Evolutionary conservation across 2,797 vertebrate species (phyloP).

Genomic region (Malurus leucopterus): DNA sequence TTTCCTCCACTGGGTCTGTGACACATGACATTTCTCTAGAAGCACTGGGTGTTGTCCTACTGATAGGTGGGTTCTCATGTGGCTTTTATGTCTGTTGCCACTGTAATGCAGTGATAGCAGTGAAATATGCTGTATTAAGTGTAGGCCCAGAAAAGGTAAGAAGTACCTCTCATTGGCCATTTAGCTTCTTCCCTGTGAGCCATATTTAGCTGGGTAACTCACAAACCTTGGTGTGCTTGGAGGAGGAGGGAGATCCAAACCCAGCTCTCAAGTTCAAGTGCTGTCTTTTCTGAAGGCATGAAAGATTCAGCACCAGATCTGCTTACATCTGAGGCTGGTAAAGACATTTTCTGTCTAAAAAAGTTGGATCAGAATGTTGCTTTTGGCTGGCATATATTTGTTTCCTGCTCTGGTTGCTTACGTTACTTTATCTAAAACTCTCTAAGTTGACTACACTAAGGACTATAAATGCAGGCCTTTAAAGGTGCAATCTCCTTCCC

Average conservation of each 20-base stretch:
- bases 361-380: not conserved
- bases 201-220: not conserved
- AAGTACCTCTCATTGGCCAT: not conserved
- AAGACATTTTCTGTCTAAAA: not conserved
- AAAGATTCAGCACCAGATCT: not conserved
- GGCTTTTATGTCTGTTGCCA: not conserved
- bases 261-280: not conserved
- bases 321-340: not conserved
- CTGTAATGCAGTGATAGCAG: not conserved
- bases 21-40: not conserved
- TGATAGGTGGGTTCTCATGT: not conserved
- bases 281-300: not conserved
- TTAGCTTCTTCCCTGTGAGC: not conserved
- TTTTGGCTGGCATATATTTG: not conserved
- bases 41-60: not conserved
- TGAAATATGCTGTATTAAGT: not conserved
- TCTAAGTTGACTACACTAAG: not conserved
- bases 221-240: not conserved
- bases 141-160: not conserved
- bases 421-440: not conserved
- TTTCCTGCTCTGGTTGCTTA: not conserved
- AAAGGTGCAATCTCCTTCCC: not conserved
- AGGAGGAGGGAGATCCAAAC: not conserved
- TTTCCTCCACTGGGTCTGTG: not conserved
- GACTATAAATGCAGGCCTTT: not conserved